Base-by-base conservation (phyloP, 2,797 vertebrate genomes). In the Clarias fuscus region DNA sequence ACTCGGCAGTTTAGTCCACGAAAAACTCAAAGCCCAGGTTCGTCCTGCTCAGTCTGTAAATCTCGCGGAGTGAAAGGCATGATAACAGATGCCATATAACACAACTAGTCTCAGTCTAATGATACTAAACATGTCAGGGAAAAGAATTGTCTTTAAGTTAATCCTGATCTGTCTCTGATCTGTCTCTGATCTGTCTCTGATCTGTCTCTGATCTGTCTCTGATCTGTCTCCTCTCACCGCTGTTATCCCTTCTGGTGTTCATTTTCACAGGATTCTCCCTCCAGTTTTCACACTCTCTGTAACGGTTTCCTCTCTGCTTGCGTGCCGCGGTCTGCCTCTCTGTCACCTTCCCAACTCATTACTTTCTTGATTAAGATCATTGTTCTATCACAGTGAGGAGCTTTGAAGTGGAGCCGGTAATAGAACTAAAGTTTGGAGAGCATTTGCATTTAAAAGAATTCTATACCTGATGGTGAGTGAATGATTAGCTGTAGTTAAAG, bases 1-100 rank as follows among this genome's bases (percentile, higher is more conserved):
- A 91, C 88, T 92, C 92, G 90, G 92, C 92, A 93, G 88, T 85
- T 14, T 86, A 87, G 84, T 48, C 83, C 91, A 90, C 89, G 86
- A 84, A 90, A 90, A 81, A 64, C 62, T 83, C 70, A 92, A 92
- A 91, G 73, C 91, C 90, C 92, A 91, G 90, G 80, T 78, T 83
- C 87, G 86, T 90, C 82, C 81, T 88, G 30, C 77, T 82, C 84
- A 87, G 89, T 85, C 59, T 68, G 43, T 48, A 89, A 90, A 88
- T 86, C 84, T 77, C 30, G 30, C 17, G 61, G 75, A 40, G 56
- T 90, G 82, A 88, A 85, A 91, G 85, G 72, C 86, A 67, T 67
- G 86, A 86, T 79, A 90, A 91, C 89, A 84, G 72, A 91, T 84
- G 79, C 83, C 88, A 85, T 89, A 87, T 84, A 84, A 86, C 59